Conservation (phyloP, 2,888 invertebrate genomes). For the Standfussiana lucernea region DNA sequence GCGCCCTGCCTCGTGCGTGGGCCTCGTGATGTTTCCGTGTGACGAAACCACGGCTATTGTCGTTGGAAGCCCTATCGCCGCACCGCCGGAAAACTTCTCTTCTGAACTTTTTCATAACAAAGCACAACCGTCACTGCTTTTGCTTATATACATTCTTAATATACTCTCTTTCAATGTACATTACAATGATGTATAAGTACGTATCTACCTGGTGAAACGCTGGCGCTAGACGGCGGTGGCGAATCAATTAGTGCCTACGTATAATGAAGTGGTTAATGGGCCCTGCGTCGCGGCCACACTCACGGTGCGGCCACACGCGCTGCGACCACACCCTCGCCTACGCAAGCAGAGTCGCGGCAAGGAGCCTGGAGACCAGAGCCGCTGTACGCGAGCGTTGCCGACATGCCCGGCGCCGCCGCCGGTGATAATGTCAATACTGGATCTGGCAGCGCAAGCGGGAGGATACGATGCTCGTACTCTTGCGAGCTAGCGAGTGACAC, state of each 20-base stretch:
- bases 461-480: too few species aligned
- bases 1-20: neutral
- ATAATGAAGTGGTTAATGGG: slow-evolving; percentile 12
- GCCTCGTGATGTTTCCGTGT: neutral
- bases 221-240: too few species aligned
- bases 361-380: too few species aligned
- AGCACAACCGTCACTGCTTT: neutral
- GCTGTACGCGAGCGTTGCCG: too few species aligned
- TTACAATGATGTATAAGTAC: neutral
- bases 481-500: too few species aligned
- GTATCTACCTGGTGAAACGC: neutral
- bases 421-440: too few species aligned
- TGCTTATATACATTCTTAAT: neutral
- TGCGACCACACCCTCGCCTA: neutral
- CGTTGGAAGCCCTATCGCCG: neutral
- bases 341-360: neutral
- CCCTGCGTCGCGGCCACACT: neutral
- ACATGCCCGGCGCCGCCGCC: too few species aligned
- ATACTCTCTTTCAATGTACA: neutral
- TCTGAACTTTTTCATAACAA: neutral
- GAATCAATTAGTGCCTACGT: slow-evolving; percentile 10
- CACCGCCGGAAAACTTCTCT: neutral
- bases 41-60: neutral
- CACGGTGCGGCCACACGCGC: too few species aligned
- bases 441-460: too few species aligned